These are phyloP conservation scores for Drosophila algonquin DNA, from an alignment of 2,888 invertebrate genomes.

Conservation along the genomic window DNA sequence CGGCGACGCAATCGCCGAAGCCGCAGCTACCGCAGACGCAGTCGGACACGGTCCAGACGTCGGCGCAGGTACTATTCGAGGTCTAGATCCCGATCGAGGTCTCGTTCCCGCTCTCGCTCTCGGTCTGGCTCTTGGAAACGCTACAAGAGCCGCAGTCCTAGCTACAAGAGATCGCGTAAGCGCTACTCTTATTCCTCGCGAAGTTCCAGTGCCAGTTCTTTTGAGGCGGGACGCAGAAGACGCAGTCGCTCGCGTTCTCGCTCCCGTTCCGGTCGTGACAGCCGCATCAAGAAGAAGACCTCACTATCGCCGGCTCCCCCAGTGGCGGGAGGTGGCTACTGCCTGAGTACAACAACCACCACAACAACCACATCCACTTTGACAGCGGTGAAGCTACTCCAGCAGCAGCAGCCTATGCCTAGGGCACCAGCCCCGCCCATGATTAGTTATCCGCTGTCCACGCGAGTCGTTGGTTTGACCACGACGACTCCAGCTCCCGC, in stretches of 20 bases:
- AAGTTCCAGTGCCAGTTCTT: slow-evolving; percentile 68
- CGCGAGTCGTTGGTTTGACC: slow-evolving; percentile 50
- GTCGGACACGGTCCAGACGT: slow-evolving; percentile 46
- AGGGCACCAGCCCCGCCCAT: slow-evolving; percentile 46
- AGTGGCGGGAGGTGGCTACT: slow-evolving; percentile 33
- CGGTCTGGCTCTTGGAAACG: slow-evolving; percentile 72
- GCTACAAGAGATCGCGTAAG: slow-evolving; percentile 65
- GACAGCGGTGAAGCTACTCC: slow-evolving; percentile 40
- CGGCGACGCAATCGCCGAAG: slow-evolving; percentile 58
- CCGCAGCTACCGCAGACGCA: slow-evolving; percentile 54
- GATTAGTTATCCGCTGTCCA: slow-evolving; percentile 73
- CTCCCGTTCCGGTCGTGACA: slow-evolving; percentile 32
- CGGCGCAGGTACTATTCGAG: slow-evolving; percentile 59
- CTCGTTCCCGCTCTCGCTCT: slow-evolving; percentile 81
- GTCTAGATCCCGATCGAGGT: slow-evolving; percentile 77
- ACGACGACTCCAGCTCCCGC: slow-evolving; percentile 38
- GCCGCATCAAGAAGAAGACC: slow-evolving; percentile 40
- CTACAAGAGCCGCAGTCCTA: slow-evolving; percentile 76
- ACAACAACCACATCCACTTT: slow-evolving; percentile 57
- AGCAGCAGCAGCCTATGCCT: slow-evolving; percentile 23
- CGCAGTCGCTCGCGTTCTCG: slow-evolving; percentile 49
- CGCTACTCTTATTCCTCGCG: slow-evolving; percentile 67
- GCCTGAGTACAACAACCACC: slow-evolving; percentile 60
- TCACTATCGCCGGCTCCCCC: slow-evolving; percentile 24
- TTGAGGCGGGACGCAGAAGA: slow-evolving; percentile 44